These are phyloP conservation scores for western clawed frog (Xenopus tropicalis) DNA, from an alignment of 2,113 vertebrate genomes.

Conservation along the genomic window UCB_Xtro_10.0 CM004452.2:42214001-42214500, in stretches of 20 bases:
- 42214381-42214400: constrained; percentile 52
- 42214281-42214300: constrained; percentile 52
- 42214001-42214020: constrained; percentile 36
- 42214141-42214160: constrained; percentile 57
- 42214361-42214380: constrained; percentile 44
- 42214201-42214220: constrained; percentile 37
- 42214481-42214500: no score
- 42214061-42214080: constrained; percentile 62
- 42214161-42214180: constrained; percentile 55
- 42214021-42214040: constrained; percentile 65
- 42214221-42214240: constrained; percentile 22
- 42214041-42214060: constrained; percentile 62
- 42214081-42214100: constrained; percentile 55
- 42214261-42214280: constrained; percentile 45
- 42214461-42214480: no score
- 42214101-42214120: constrained; percentile 56
- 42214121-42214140: constrained; percentile 59
- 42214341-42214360: constrained; percentile 55
- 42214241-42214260: constrained; percentile 26
- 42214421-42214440: neutral
- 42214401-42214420: constrained; percentile 24
- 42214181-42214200: constrained; percentile 54
- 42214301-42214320: constrained; percentile 56
- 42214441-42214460: constrained; percentile 9
- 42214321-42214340: constrained; percentile 58